Percentiles rank a stretch among this genome's conserved stretches.
Evolutionary conservation across 2,797 vertebrate species (phyloP).

Genomic region (Myripristis jacobus): DNA sequence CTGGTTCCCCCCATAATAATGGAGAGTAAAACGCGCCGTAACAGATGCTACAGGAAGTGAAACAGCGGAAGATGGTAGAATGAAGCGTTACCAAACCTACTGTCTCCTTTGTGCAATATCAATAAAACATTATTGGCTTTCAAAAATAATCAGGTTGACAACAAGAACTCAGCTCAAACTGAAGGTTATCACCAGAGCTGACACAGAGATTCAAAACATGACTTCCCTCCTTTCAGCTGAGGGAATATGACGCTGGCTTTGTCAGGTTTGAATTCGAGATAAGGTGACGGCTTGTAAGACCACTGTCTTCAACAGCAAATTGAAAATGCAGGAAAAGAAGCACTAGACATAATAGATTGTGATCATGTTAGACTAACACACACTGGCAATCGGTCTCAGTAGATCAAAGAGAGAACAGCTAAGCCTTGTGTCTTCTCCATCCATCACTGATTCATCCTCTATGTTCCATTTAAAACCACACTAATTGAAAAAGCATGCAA

Average conservation of each 20-base stretch:
- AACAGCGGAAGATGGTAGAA: not conserved
- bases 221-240: not conserved
- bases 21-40: not conserved
- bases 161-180: not conserved
- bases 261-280: conserved; percentile 8
- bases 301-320: not conserved
- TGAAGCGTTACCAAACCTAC: not conserved
- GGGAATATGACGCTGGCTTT: not conserved
- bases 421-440: not conserved
- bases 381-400: conserved; percentile 23
- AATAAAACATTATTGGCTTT: not conserved
- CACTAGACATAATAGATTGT: not conserved
- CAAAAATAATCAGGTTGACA: conserved; percentile 4
- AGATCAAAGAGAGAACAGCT: conserved; percentile 1
- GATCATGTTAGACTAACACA: conserved; percentile 6
- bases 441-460: conserved; percentile 29
- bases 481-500: conserved; percentile 11
- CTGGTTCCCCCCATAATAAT: not conserved
- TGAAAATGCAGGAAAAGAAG: conserved; percentile 4
- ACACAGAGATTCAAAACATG: not conserved
- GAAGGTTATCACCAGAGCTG: not conserved
- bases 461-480: conserved; percentile 23
- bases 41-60: conserved; percentile 3
- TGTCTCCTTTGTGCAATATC: not conserved
- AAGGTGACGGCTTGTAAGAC: not conserved